Evolutionary conservation across 2,113 vertebrate species (phyloP).

Genomic region (Lampris incognitus): DNA sequence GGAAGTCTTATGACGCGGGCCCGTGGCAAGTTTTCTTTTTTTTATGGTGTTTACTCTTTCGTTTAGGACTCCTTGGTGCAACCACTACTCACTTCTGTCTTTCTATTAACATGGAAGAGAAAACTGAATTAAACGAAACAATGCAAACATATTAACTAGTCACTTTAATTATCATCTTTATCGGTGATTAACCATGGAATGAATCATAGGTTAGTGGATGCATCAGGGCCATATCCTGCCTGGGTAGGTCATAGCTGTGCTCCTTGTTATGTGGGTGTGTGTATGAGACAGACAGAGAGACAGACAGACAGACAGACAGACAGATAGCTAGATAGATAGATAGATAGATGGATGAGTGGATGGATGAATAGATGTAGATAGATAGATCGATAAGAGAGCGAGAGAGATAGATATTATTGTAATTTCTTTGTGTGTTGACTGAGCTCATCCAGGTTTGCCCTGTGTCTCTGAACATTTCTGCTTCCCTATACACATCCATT

Average conservation of each 20-base stretch:
- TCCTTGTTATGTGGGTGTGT: constrained; percentile 3
- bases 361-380: too few relatives aligned
- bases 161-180: neutral
- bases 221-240: constrained; percentile 39
- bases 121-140: too few relatives aligned
- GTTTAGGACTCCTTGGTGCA: constrained; percentile 23
- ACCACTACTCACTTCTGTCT: constrained; percentile 42
- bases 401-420: neutral
- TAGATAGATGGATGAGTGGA: too few relatives aligned
- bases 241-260: neutral
- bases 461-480: constrained; percentile 9
- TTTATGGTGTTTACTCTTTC: constrained; percentile 1
- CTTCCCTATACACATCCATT: constrained; percentile 38
- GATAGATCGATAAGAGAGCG: neutral
- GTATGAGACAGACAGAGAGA: constrained; percentile 14
- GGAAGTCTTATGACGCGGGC: too few relatives aligned
- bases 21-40: too few relatives aligned
- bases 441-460: constrained; percentile 37
- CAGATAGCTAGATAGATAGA: neutral
- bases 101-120: constrained; percentile 35
- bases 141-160: too few relatives aligned
- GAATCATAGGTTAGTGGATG: constrained; percentile 69
- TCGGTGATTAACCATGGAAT: constrained; percentile 25
- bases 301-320: constrained; percentile 8
- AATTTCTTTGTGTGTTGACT: constrained; percentile 21